A percentile compares a stretch with the other conserved stretches of the same genome.
These are phyloP conservation scores for Butorides virescens DNA, from an alignment of 2,113 vertebrate genomes.

Conservation along the genomic window DNA sequence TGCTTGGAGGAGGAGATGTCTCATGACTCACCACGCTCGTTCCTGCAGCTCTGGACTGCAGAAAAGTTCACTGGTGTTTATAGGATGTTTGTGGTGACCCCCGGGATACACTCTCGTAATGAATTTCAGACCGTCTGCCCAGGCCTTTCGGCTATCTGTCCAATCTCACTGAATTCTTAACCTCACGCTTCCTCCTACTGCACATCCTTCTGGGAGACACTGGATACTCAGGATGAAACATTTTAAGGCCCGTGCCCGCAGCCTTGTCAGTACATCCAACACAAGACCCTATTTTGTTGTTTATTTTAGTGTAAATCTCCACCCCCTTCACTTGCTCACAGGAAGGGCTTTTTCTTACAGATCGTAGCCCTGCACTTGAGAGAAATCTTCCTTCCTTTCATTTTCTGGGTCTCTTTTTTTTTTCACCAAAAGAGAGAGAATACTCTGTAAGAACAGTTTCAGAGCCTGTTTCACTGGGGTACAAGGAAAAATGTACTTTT, in stretches of 20 bases:
- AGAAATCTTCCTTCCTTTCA: not conserved
- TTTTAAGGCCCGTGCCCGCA: conserved; percentile 57
- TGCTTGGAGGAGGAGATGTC: not conserved
- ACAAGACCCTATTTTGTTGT: conserved; percentile 60
- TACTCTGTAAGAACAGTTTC: not conserved
- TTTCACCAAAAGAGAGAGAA: not conserved
- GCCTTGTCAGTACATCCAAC: conserved; percentile 62
- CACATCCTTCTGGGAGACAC: conserved; percentile 77
- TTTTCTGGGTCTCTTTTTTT: not conserved
- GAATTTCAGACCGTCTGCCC: conserved; percentile 73
- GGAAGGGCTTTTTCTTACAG: conserved; percentile 60
- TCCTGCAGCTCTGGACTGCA: conserved; percentile 40
- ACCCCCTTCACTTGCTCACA: conserved; percentile 68
- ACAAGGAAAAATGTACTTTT: not conserved
- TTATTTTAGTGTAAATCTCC: conserved; percentile 57
- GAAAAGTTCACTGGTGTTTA: conserved; percentile 51
- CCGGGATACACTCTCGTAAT: conserved; percentile 62
- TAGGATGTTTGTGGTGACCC: conserved; percentile 66
- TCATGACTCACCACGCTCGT: conserved; percentile 1
- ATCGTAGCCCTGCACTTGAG: not conserved
- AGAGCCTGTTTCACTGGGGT: not conserved
- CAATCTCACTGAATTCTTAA: conserved; percentile 78
- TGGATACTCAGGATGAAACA: conserved; percentile 72
- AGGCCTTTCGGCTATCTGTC: conserved; percentile 68
- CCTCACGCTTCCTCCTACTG: conserved; percentile 75